A percentile compares a stretch with the other conserved stretches of the same genome.
These are phyloP conservation scores for Caranx melampygus DNA, from an alignment of 2,113 vertebrate genomes.

Conservation along the genomic window DNA sequence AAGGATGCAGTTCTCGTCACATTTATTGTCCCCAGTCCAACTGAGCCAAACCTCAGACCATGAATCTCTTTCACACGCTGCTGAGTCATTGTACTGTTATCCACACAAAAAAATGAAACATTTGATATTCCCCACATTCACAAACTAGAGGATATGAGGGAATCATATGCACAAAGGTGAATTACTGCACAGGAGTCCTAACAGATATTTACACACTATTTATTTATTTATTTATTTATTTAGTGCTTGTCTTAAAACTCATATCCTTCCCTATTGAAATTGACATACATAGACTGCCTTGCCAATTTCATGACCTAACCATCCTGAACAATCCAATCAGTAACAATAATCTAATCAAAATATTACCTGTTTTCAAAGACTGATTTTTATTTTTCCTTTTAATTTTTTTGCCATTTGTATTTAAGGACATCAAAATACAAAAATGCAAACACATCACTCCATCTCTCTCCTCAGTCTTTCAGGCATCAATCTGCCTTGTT, in stretches of 20 bases:
- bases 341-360: neutral
- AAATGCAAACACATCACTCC: conserved; percentile 4
- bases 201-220: neutral
- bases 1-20: conserved; percentile 51
- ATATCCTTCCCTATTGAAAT: neutral
- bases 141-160: neutral
- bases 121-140: conserved; percentile 29
- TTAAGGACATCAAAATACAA: neutral
- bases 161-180: neutral
- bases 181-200: neutral
- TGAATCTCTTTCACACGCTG: conserved; percentile 42
- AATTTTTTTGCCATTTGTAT: neutral
- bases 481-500: conserved; percentile 80
- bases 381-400: conserved; percentile 8
- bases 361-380: conserved; percentile 6
- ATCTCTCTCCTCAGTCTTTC: conserved; percentile 64
- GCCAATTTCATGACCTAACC: conserved; percentile 3
- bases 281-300: neutral
- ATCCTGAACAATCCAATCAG: neutral
- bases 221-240: neutral
- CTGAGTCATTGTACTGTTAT: conserved; percentile 48
- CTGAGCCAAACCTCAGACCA: conserved; percentile 34
- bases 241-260: neutral
- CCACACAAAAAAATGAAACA: conserved; percentile 15
- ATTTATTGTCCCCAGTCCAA: conserved; percentile 60